phyloP scores from a whole-genome alignment of 2,113 vertebrate species.

The Corythoichthys haematopterus region DNA sequence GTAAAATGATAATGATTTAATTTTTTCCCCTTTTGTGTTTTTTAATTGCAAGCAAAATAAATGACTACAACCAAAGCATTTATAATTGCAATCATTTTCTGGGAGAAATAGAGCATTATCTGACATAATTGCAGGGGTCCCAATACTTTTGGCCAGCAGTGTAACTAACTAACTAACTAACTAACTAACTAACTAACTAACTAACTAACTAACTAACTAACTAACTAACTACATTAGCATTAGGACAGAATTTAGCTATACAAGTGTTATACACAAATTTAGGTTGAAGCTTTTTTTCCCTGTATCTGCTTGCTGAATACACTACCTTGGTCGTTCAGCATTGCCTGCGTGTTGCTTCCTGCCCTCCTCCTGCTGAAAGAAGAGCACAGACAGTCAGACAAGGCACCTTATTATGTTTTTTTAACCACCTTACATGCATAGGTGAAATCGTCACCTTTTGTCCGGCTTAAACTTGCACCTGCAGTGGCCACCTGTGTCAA shows the following conservation, averaged over 20 bases:
- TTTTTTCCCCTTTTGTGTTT: too few relatives aligned
- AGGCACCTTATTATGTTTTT: not conserved
- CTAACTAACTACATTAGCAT: too few relatives aligned
- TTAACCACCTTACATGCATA: not conserved
- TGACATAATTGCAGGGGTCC: too few relatives aligned
- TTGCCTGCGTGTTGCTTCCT: slow-evolving; percentile 68
- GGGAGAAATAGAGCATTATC: too few relatives aligned
- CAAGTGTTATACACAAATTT: not conserved
- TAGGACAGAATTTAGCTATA: not conserved
- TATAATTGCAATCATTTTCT: too few relatives aligned
- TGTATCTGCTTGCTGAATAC: not conserved
- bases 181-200: too few relatives aligned
- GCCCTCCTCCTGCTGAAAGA: slow-evolving; percentile 63
- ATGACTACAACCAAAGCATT: too few relatives aligned
- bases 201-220: too few relatives aligned
- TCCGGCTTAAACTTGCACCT: slow-evolving; percentile 82
- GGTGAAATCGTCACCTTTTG: slow-evolving; percentile 68
- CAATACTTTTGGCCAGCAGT: too few relatives aligned
- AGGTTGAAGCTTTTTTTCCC: not conserved
- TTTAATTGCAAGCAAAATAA: too few relatives aligned
- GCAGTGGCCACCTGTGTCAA: slow-evolving; percentile 79
- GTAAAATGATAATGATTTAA: too few relatives aligned
- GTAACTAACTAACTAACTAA: too few relatives aligned
- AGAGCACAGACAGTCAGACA: not conserved
- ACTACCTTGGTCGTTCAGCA: slow-evolving; percentile 73